A percentile compares a stretch with the other conserved stretches of the same genome.
Evolutionary conservation across 2,888 invertebrate species (phyloP).

Genomic region (Drosophila suboccidentalis): DNA sequence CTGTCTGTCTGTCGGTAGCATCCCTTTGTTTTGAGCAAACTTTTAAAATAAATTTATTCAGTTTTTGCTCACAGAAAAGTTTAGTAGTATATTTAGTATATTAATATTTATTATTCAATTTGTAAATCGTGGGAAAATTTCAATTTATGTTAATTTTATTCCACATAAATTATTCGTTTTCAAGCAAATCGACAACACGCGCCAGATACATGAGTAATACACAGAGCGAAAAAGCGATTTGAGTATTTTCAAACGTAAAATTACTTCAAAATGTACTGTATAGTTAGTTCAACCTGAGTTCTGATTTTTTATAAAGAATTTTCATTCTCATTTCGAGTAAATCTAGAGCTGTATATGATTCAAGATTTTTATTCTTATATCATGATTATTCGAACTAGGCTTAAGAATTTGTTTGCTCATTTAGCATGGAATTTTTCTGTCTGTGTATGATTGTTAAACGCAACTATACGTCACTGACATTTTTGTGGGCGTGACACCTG

Average conservation of each 20-base stretch:
- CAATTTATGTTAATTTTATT: constrained; percentile 68
- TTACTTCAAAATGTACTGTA: too few species aligned
- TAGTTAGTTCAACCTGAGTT: too few species aligned
- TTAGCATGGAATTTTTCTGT: too few species aligned
- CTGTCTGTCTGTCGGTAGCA: constrained; percentile 25
- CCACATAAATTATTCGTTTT: constrained; percentile 42
- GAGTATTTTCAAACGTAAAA: too few species aligned
- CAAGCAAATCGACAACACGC: constrained; percentile 70
- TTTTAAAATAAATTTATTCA: constrained; percentile 30
- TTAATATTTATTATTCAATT: constrained; percentile 25
- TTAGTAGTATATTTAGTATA: constrained; percentile 10
- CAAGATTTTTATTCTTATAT: too few species aligned
- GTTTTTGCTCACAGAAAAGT: constrained; percentile 26
- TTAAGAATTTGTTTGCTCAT: too few species aligned
- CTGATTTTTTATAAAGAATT: too few species aligned
- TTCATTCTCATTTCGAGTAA: too few species aligned
- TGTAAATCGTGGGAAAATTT: constrained; percentile 68
- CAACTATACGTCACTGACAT: constrained; percentile 61
- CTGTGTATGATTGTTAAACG: constrained; percentile 14
- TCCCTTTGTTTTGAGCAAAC: constrained; percentile 40
- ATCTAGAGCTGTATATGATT: too few species aligned
- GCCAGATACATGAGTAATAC: constrained; percentile 66
- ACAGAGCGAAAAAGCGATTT: too few species aligned
- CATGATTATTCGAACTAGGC: too few species aligned
- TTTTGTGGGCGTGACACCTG: constrained; percentile 70